A percentile compares a stretch with the other conserved stretches of the same genome.
These are phyloP conservation scores for Charanyca ferruginea DNA, from an alignment of 2,888 invertebrate genomes.

Conservation along the genomic window DNA sequence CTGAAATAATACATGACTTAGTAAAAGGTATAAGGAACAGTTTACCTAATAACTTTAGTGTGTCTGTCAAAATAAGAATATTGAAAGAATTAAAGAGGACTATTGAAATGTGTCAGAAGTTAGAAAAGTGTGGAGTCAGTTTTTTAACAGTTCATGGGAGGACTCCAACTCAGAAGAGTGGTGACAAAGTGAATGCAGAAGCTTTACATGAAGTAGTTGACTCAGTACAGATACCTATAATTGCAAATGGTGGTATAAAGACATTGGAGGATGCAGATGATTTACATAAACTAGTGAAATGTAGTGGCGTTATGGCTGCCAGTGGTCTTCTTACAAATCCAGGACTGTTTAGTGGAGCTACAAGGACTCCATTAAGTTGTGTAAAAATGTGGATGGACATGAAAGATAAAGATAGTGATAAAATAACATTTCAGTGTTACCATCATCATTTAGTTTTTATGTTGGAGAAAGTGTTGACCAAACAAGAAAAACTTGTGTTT, in stretches of 20 bases:
- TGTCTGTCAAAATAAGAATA: conserved; percentile 98
- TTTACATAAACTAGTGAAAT: conserved; percentile 93
- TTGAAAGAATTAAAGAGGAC: conserved; percentile 93
- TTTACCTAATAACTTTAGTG: conserved; percentile 94
- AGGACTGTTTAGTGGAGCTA: conserved; percentile 95
- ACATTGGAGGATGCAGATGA: conserved; percentile 93
- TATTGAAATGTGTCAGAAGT: conserved; percentile 94
- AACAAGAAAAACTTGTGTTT: conserved; percentile 94
- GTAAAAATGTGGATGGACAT: conserved; percentile 95
- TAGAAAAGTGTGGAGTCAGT: conserved; percentile 96
- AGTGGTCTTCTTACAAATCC: conserved; percentile 98
- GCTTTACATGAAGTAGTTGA: conserved; percentile 94
- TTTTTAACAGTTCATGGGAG: conserved; percentile 98
- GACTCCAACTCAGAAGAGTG: conserved; percentile 95
- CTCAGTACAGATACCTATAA: conserved; percentile 94
- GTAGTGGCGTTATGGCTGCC: conserved; percentile 98
- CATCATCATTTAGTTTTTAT: conserved; percentile 99
- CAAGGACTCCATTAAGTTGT: conserved; percentile 94
- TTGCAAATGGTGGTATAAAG: conserved; percentile 98
- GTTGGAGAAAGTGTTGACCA: conserved; percentile 95
- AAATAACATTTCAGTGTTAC: conserved; percentile 95
- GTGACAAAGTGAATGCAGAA: conserved; percentile 93
- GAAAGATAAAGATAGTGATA: conserved; percentile 91
- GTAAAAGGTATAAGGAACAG: conserved; percentile 94
- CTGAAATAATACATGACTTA: conserved; percentile 96